These are phyloP conservation scores for Heliangelus exortis DNA, from an alignment of 2,797 vertebrate species.

Conservation along the genomic window DNA sequence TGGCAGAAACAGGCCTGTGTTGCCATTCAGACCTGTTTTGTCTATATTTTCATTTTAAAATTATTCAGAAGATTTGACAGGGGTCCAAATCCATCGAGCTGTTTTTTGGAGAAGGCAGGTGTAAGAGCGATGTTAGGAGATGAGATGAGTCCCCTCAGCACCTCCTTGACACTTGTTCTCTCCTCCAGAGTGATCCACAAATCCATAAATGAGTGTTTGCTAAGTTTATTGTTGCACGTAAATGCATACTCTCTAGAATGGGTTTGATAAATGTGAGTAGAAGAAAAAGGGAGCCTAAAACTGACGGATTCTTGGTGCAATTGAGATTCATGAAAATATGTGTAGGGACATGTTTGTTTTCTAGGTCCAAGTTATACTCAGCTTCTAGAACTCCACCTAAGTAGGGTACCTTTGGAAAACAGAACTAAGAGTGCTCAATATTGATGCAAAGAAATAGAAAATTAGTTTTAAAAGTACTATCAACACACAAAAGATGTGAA, in stretches of 20 bases:
- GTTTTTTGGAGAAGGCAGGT: not conserved
- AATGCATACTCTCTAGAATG: not conserved
- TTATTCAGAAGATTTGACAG: not conserved
- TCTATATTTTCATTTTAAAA: not conserved
- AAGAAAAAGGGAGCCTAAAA: not conserved
- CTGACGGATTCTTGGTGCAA: not conserved
- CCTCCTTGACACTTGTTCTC: not conserved
- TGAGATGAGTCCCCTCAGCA: not conserved
- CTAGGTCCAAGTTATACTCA: not conserved
- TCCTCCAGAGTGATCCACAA: not conserved
- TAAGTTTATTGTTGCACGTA: not conserved
- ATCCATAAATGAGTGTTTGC: not conserved
- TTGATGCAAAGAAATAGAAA: not conserved
- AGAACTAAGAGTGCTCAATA: not conserved
- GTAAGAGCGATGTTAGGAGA: fast-evolving
- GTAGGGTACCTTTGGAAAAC: not conserved
- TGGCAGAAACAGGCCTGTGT: not conserved
- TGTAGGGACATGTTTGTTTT: not conserved
- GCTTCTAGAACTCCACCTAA: not conserved
- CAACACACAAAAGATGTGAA: not conserved
- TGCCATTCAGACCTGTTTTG: not conserved
- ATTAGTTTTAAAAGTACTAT: not conserved
- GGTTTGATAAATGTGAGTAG: not conserved
- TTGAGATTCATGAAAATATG: not conserved
- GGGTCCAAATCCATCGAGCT: not conserved